A percentile compares a stretch with the other conserved stretches of the same genome.
phyloP scores from a whole-genome alignment of 2,797 vertebrate species.

The Pyrocephalus nanus region DNA sequence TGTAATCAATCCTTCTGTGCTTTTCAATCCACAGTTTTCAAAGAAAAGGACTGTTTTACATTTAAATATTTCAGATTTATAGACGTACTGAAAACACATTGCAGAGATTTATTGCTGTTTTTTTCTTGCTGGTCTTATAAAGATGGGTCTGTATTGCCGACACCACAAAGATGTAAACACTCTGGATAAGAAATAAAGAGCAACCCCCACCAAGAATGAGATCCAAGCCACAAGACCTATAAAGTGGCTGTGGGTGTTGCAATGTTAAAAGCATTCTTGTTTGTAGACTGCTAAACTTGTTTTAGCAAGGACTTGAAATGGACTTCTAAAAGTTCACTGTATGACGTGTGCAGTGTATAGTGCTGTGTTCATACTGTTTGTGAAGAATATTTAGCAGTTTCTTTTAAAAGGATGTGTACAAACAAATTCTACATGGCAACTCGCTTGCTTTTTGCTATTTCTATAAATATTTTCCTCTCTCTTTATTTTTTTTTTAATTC shows the following conservation, averaged over 20 bases:
- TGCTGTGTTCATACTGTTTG: background rate
- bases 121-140: constrained; percentile 48
- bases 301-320: constrained; percentile 45
- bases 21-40: constrained; percentile 19
- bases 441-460: background rate
- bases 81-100: constrained; percentile 65
- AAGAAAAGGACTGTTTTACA: constrained; percentile 34
- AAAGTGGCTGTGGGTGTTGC: constrained; percentile 49
- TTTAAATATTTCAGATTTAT: constrained; percentile 58
- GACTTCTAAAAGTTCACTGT: background rate
- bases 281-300: constrained; percentile 53
- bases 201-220: constrained; percentile 47
- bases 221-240: constrained; percentile 60
- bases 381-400: background rate
- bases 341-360: background rate
- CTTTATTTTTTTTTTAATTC: background rate
- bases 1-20: background rate
- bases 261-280: constrained; percentile 64
- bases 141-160: constrained; percentile 45
- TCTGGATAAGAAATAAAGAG: constrained; percentile 49
- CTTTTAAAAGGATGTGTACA: background rate
- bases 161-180: constrained; percentile 69
- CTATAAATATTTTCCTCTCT: background rate
- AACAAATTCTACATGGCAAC: background rate
- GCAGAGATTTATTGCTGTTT: constrained; percentile 53